Base-by-base conservation (phyloP, 2,888 invertebrate species). In the Schizotus pectinicornis region DNA sequence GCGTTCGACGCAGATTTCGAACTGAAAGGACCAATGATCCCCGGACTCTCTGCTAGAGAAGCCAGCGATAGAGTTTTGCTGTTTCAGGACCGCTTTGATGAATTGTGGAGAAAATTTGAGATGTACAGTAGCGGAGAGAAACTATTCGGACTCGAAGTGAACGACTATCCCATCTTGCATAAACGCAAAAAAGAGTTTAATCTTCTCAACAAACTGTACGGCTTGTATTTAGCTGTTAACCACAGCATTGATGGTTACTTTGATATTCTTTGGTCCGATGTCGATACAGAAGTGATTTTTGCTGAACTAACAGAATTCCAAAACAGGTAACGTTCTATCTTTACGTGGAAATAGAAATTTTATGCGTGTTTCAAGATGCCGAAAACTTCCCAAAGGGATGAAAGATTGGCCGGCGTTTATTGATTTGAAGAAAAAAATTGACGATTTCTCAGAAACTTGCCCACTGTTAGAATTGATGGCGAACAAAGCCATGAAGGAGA, bases 391-490 rank as follows among this genome's bases (percentile, higher is more conserved):
- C 0, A 90, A 86, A 76, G 93, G 85, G 0, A 88, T 95, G 87
- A 90, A 91, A 73, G 89, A 91, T 50, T 95, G 94, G 94, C 92
- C 92, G 0, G 94, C 95, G 0, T 95, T 83, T 73, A 84, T 90
- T 49, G 94, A 93, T 66, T 78, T 95, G 56, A 94, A 93, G 74
- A 88, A 88, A 63, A 94, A 92, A 80, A 94, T 95, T 59, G 94
- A 95, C 67, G 94, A 95, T 74, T 95, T 95, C 76, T 94, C 90
- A 74, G 89, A 94, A 77, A 91, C 90, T 6, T 93, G 93, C 73
- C 94, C 94, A 0, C 75, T 95, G 32, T 78, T 95, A 30, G 93
- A 94, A 75, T 72, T 94, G 64, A 94, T 95, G 94, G 90, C 94
- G 2, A 91, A 92, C 72, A 92, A 92, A 74, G 87, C 86, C 1